These are phyloP conservation scores for Sanderia malayensis DNA, from an alignment of 30 jellyfish, hydroid and myxozoan species.

Conservation along the genomic window DNA sequence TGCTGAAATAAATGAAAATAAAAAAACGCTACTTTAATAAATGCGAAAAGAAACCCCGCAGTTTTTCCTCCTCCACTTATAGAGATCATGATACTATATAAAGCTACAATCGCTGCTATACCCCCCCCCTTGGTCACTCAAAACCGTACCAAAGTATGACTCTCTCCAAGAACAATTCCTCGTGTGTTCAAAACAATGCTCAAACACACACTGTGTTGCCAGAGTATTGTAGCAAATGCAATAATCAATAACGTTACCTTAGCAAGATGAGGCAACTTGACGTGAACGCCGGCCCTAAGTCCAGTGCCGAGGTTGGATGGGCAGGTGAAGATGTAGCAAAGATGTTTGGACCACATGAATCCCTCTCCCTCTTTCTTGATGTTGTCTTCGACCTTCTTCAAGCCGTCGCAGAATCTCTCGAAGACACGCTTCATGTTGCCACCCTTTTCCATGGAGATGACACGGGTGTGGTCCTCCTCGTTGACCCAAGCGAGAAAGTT, in stretches of 20 bases:
- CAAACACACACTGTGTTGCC: not conserved
- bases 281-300: constrained; percentile 70
- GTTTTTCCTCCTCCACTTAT: not conserved
- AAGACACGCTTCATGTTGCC: constrained; percentile 66
- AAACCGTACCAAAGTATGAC: no score
- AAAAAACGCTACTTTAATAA: no score
- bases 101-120: not conserved
- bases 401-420: constrained; percentile 65
- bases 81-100: not conserved
- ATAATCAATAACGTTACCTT: constrained; percentile 8
- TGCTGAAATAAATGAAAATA: not conserved
- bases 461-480: constrained; percentile 63
- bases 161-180: not conserved
- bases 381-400: constrained; percentile 48
- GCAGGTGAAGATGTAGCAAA: constrained; percentile 59
- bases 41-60: no score
- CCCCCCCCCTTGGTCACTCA: not conserved
- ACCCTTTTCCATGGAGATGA: constrained; percentile 69
- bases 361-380: constrained; percentile 41
- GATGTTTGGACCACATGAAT: constrained; percentile 62
- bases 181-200: not conserved
- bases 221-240: not conserved
- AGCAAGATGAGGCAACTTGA: constrained; percentile 43
- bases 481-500: constrained; percentile 65
- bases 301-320: constrained; percentile 78